A percentile compares a stretch with the other conserved stretches of the same genome.
Evolutionary conservation across 2,113 vertebrate species (phyloP).

Genomic region (Lontra canadensis): DNA sequence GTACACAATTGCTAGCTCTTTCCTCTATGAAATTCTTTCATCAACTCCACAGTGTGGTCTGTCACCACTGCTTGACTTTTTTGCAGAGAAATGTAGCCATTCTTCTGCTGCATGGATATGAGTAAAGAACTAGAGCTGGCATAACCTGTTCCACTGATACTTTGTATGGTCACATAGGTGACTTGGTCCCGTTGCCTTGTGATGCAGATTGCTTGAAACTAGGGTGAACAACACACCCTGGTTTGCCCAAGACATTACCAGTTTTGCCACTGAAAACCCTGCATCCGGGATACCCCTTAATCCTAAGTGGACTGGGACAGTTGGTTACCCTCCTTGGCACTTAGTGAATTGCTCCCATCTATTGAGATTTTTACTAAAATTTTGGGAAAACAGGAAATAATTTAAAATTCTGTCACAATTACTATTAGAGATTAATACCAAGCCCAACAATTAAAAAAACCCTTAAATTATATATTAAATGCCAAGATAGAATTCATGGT

Average conservation of each 20-base stretch:
- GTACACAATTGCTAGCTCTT: neutral
- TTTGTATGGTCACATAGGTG: neutral
- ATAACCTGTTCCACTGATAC: neutral
- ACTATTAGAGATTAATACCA: neutral
- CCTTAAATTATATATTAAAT: conserved; percentile 10
- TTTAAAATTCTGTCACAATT: neutral
- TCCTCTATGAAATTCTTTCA: neutral
- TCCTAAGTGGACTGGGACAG: neutral
- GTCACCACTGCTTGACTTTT: neutral
- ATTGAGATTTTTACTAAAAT: neutral
- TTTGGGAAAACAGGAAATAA: neutral
- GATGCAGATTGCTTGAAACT: neutral
- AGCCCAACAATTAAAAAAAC: neutral
- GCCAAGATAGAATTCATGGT: neutral
- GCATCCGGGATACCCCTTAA: neutral
- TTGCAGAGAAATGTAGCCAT: neutral
- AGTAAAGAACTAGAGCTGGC: neutral
- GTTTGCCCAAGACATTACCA: neutral
- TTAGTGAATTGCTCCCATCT: neutral
- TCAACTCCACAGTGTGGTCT: neutral
- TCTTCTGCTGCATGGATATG: neutral
- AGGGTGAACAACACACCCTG: neutral
- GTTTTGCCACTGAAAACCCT: neutral
- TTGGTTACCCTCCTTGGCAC: neutral
- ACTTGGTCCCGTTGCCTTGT: neutral